Evolutionary conservation across 2,113 vertebrate species (phyloP).

Genomic region (Rhea pennata): DNA sequence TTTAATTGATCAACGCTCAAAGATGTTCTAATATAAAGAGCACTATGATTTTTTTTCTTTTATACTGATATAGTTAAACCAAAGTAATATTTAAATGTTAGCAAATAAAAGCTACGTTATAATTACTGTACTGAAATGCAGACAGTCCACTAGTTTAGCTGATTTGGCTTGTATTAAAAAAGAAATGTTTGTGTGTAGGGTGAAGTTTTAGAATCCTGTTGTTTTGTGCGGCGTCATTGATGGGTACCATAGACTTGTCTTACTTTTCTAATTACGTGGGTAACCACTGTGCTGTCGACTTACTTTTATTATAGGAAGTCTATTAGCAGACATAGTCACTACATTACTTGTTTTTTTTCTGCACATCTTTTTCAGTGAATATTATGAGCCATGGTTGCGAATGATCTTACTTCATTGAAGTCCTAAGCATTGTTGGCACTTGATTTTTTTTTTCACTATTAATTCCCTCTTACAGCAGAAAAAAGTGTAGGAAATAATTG

Average conservation of each 20-base stretch:
- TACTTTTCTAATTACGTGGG: neutral
- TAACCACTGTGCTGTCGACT: neutral
- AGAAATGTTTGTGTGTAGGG: neutral
- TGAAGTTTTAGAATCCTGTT: neutral
- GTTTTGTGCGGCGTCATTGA: neutral
- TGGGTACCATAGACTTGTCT: neutral
- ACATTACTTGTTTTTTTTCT: neutral
- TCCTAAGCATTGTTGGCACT: neutral
- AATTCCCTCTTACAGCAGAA: neutral
- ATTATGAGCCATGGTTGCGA: neutral
- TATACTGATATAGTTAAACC: neutral
- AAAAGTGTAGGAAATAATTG: neutral
- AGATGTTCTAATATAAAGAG: neutral
- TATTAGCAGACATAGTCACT: neutral
- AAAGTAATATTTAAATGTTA: neutral
- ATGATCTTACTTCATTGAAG: neutral
- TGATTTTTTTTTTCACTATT: neutral
- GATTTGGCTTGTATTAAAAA: neutral
- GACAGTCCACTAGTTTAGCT: neutral
- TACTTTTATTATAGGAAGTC: neutral
- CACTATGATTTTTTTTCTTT: conserved; percentile 18
- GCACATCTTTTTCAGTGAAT: neutral
- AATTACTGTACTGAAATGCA: accelerated
- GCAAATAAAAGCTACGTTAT: neutral
- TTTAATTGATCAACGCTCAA: conserved; percentile 13